Percentiles rank a stretch among this genome's conserved stretches.
These are phyloP conservation scores for Piprites chloris DNA, from an alignment of 2,113 vertebrate species.

Conservation along the genomic window DNA sequence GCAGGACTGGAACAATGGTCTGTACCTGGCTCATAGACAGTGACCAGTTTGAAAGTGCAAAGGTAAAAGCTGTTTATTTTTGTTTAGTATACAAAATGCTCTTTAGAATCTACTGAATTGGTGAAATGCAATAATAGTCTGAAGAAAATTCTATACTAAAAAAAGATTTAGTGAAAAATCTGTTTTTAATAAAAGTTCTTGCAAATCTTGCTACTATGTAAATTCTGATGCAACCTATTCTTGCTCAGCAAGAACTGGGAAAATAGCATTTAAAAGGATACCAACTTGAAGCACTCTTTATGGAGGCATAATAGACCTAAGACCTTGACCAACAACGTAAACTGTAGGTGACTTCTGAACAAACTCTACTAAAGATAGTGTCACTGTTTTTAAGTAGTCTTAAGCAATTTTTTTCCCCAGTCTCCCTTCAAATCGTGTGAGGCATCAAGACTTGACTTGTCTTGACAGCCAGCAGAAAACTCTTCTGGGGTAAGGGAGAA, in stretches of 20 bases:
- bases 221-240: neutral
- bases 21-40: slow-evolving; percentile 90
- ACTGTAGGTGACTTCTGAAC: neutral
- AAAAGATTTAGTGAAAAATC: neutral
- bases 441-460: neutral
- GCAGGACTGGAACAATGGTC: slow-evolving; percentile 91
- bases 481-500: neutral
- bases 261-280: neutral
- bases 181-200: neutral
- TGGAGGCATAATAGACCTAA: neutral
- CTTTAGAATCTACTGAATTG: neutral
- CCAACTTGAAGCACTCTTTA: neutral
- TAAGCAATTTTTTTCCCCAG: neutral
- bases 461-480: neutral
- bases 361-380: neutral
- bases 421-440: neutral
- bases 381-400: neutral
- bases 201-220: neutral
- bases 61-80: slow-evolving; percentile 71
- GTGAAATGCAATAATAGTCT: neutral
- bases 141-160: neutral
- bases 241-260: neutral
- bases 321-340: neutral
- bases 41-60: slow-evolving; percentile 85
- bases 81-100: neutral